phyloP scores from a whole-genome alignment of 2,888 invertebrate species.

The Drosophila austrosaltans region DNA sequence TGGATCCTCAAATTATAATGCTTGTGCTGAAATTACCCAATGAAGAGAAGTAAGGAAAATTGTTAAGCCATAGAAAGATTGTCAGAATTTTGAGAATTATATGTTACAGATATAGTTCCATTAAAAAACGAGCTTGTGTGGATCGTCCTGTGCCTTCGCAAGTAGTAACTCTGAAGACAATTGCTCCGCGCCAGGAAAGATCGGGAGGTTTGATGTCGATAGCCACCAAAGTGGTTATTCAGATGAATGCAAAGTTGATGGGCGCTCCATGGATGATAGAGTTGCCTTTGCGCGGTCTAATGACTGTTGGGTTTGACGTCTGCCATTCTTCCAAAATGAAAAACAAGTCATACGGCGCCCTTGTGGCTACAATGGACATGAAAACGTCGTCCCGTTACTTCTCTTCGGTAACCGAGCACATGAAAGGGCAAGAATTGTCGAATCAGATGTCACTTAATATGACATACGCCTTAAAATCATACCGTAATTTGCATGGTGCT shows the following conservation, averaged over 20 bases:
- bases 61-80: neutral
- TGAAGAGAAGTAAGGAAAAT: slow-evolving; percentile 85
- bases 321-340: slow-evolving; percentile 91
- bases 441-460: slow-evolving; percentile 88
- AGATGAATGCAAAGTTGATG: slow-evolving; percentile 96
- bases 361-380: slow-evolving; percentile 90
- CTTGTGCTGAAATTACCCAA: slow-evolving; percentile 88
- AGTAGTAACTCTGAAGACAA: slow-evolving; percentile 83
- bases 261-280: slow-evolving; percentile 94
- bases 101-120: slow-evolving; percentile 84
- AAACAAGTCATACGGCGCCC: slow-evolving; percentile 88
- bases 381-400: slow-evolving; percentile 87
- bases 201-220: slow-evolving; percentile 87
- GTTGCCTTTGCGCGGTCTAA: slow-evolving; percentile 87
- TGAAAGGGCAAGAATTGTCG: slow-evolving; percentile 90
- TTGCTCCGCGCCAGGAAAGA: slow-evolving; percentile 82
- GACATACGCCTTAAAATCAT: slow-evolving; percentile 78
- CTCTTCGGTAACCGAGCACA: slow-evolving; percentile 89
- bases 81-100: neutral
- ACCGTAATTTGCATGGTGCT: slow-evolving; percentile 71
- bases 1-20: slow-evolving; percentile 87
- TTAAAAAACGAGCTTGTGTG: slow-evolving; percentile 93
- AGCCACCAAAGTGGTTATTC: slow-evolving; percentile 95
- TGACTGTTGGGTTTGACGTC: slow-evolving; percentile 95
- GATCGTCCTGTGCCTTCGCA: slow-evolving; percentile 90